Percentiles rank a stretch among this genome's conserved stretches.
phyloP scores from a whole-genome alignment of 2,797 vertebrate species.

The Kryptolebias ocellatus region DNA sequence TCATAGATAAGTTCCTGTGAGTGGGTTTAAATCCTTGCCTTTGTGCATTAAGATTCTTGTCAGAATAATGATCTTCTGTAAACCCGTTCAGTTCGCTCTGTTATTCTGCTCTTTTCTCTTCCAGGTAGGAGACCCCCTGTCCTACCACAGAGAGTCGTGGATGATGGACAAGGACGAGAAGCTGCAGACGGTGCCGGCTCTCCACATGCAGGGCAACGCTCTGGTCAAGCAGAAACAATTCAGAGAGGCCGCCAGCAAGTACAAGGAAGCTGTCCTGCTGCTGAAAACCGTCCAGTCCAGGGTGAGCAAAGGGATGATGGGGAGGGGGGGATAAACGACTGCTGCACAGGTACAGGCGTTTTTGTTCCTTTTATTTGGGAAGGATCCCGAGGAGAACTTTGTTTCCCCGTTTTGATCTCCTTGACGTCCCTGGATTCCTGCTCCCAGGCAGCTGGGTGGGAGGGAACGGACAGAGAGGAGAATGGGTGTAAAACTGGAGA shows the following conservation, averaged over 20 bases:
- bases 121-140: constrained; percentile 87
- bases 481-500: constrained; percentile 14
- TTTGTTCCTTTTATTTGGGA: constrained; percentile 21
- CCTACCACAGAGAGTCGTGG: constrained; percentile 89
- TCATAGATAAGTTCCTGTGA: neutral
- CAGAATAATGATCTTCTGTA: too few relatives aligned
- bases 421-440: constrained; percentile 18
- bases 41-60: neutral
- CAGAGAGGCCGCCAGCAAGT: constrained; percentile 82
- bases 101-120: constrained; percentile 1
- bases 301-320: constrained; percentile 74
- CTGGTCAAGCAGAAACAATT: constrained; percentile 84
- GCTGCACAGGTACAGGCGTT: neutral
- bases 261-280: constrained; percentile 90
- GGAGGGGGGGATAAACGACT: neutral
- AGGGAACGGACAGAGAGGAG: constrained; percentile 14
- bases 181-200: constrained; percentile 80
- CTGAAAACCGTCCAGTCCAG: constrained; percentile 88
- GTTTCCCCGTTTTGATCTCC: constrained; percentile 48
- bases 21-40: neutral
- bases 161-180: constrained; percentile 92
- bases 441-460: constrained; percentile 31
- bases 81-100: neutral
- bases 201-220: constrained; percentile 87
- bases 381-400: constrained; percentile 42